A percentile compares a stretch with the other conserved stretches of the same genome.
Conservation (phyloP, 1,140 invertebrate species). For the Bacillus rossius region DNA sequence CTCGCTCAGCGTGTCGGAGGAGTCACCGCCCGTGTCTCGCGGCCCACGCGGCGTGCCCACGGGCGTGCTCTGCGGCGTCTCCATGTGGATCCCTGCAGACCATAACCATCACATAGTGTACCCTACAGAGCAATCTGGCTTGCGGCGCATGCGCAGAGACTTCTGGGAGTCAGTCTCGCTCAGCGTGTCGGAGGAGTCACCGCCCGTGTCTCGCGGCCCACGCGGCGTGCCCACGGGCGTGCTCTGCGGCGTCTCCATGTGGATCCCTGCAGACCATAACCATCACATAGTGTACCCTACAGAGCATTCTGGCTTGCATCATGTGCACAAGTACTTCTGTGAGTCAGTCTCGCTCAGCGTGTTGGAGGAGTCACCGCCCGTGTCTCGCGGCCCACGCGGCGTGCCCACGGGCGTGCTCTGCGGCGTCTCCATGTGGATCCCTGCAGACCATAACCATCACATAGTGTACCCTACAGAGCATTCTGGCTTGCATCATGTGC, state of each 20-base stretch:
- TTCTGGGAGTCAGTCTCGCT: constrained; percentile 49
- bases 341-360: constrained; percentile 49
- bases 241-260: constrained; percentile 36
- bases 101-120: constrained; percentile 5
- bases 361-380: constrained; percentile 45
- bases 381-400: constrained; percentile 36
- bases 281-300: too few species aligned
- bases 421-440: constrained; percentile 36
- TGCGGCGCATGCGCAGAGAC: constrained; percentile 48
- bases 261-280: constrained; percentile 36
- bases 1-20: constrained; percentile 48
- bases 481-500: constrained; percentile 50
- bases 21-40: constrained; percentile 40
- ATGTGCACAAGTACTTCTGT: constrained; percentile 46
- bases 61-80: constrained; percentile 39
- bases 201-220: constrained; percentile 36
- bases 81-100: constrained; percentile 33
- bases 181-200: constrained; percentile 48
- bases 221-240: constrained; percentile 42
- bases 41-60: constrained; percentile 40
- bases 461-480: too few species aligned
- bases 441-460: too few species aligned
- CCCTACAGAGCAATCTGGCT: constrained; percentile 25
- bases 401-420: constrained; percentile 42
- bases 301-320: too few species aligned